Evolutionary conservation across 2,113 vertebrate species (phyloP).

Genomic region (Chaetops frenatus): DNA sequence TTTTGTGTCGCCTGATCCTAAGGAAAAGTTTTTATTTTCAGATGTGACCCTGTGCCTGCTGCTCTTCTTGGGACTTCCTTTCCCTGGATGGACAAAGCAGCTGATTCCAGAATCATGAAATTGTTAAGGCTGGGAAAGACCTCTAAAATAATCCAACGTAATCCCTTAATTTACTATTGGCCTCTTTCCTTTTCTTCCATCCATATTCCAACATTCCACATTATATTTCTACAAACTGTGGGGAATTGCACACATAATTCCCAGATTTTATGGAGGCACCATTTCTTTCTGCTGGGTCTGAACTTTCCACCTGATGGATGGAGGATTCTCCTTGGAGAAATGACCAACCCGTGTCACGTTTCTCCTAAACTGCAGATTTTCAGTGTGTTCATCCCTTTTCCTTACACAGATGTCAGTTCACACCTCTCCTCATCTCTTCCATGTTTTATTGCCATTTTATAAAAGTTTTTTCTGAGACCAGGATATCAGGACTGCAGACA

Average conservation of each 20-base stretch:
- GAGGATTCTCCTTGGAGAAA: background rate
- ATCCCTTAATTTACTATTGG: accelerated
- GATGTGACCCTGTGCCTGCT: background rate
- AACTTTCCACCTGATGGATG: background rate
- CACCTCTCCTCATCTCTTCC: background rate
- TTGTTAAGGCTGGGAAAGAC: background rate
- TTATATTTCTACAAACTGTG: background rate
- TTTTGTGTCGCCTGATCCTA: background rate
- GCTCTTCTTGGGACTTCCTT: background rate
- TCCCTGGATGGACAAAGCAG: background rate
- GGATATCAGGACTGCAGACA: background rate
- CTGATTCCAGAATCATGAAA: background rate
- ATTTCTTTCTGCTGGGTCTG: background rate
- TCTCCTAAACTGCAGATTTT: background rate
- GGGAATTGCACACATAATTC: background rate
- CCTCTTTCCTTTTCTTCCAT: background rate
- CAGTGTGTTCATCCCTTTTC: background rate
- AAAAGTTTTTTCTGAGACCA: background rate
- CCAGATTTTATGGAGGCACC: background rate
- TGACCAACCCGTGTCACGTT: background rate
- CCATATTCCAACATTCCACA: accelerated
- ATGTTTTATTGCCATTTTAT: background rate
- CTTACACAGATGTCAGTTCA: background rate
- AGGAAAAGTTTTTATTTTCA: background rate
- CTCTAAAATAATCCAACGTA: too few relatives aligned